Base-by-base conservation (phyloP, 1,140 invertebrate species). In the Drosophila trapezifrons region DNA sequence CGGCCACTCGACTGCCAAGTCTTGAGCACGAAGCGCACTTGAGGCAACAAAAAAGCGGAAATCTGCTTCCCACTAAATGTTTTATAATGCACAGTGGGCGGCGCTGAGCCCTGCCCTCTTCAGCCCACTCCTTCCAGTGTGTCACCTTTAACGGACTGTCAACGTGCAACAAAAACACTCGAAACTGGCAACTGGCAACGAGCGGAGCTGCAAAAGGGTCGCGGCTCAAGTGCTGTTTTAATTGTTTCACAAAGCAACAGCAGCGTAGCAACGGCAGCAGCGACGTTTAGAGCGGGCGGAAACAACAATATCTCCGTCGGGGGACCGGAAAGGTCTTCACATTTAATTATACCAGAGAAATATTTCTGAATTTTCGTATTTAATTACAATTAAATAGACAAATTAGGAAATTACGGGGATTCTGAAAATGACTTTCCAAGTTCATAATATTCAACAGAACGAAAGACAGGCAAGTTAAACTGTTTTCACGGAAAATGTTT, bases 21-120 rank as follows among this genome's bases (percentile, higher is more conserved):
- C 81, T 85, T 85, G 59, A 85, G 81, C 81, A 85, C 81, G 81
- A 64, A 84, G 58, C 45, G 49, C 45, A 45, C 78, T 85, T 59
- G 60, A 80, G 64, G 51, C 29, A 35, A 49, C 67, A 72, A 71
- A 76, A 75, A 77, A 66, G 59, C 45, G 32, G 25, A 66, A 66
- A 69, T 60, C 46, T 49, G 43, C 29, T 51, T 55, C 43, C 35
- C 40, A 58, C 56, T 43, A 59, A 79, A 75, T 75, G 72, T 51
- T 75, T 75, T 56, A 75, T 55, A 70, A 70, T 69, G 32, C 55
- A 43, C 27, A 27, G 40, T 37, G 54, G 25, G 45, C 55, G 59
- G n/a, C 15, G 32, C 17, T 1, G 6, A 27, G 10, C 15, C 37
- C 4, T 13, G 10, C 17, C 37, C 4, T n/a, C 32, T 25, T n/a